These are phyloP conservation scores for Phoebastria nigripes DNA, from an alignment of 2,797 vertebrate species.

Conservation along the genomic window DNA sequence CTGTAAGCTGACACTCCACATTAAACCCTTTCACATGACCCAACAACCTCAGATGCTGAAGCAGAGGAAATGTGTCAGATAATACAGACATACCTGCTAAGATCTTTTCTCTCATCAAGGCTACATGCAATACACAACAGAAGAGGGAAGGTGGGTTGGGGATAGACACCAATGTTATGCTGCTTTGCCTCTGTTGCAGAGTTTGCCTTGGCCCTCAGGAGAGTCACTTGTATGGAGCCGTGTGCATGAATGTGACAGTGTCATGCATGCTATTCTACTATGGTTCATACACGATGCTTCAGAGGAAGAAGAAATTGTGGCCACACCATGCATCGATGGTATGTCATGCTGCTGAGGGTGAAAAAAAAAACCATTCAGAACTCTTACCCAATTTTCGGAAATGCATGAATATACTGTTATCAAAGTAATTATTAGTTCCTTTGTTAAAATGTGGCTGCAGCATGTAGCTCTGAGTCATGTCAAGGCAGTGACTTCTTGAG, in stretches of 20 bases:
- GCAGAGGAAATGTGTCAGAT: not conserved
- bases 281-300: not conserved
- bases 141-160: not conserved
- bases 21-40: not conserved
- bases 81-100: not conserved
- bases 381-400: not conserved
- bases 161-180: not conserved
- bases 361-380: not conserved
- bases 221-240: not conserved
- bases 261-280: not conserved
- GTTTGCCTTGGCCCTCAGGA: not conserved
- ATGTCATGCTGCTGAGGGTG: not conserved
- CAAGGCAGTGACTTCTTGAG: not conserved
- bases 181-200: not conserved
- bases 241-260: not conserved
- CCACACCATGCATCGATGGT: rapidly evolving
- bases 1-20: not conserved
- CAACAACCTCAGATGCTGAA: not conserved
- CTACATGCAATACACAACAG: not conserved
- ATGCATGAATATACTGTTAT: rapidly evolving
- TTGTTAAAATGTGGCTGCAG: not conserved
- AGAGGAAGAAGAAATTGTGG: not conserved
- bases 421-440: not conserved
- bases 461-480: not conserved
- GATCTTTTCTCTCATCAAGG: not conserved